Evolutionary conservation across 2,888 invertebrate genomes (phyloP), one percentile per base, ranked within the genome.

Genomic region (Temnothorax unifasciatus): DNA sequence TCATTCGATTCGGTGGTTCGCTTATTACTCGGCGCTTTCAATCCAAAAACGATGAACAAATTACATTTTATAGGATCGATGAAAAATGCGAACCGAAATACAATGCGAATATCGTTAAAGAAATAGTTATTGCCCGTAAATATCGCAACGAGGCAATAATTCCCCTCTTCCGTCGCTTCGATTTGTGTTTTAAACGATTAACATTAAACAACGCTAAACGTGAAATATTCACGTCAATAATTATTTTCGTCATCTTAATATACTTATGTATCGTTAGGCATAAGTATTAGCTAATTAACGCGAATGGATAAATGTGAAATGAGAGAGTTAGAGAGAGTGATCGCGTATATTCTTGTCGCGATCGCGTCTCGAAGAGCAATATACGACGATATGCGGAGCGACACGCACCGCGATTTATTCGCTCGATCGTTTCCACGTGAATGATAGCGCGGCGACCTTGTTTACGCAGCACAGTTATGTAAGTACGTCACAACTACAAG

Each of bases 1-100:
- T 68, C 47, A 68, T 68, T 66, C 66, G 47, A 68, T 44, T 25
- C 41, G 64, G 13, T 47, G 29, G 18, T 68, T 68, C 47, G 66
- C 47, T 68, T 68, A 68, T 68, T 47, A 47, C n/a, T 63, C n/a
- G 18, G 18, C 15, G 25, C 25, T 47, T 68, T 50, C 25, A 66
- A 44, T 25, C 21, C 29, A 11, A 68, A 68, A 68, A 68, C 47
- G 21, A 41, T 21, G 4, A 21, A 47, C 47, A 68, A 44, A 50
- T 68, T 47, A 47, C 47, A 68, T 47, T 68, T 47, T 29, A 29
- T 29, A 29, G 6, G 1, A 66, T 44, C 18, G 8, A 9, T 29
- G 1, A 68, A 68, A 47, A 68, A 68, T 25, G 9, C 18, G 9
- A 47, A 11, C 1, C 34, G 6, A 38, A 11, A 64, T 64, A 44